Base-by-base conservation (phyloP, 2,888 invertebrate genomes). In the Ptychoptera contaminata region DNA sequence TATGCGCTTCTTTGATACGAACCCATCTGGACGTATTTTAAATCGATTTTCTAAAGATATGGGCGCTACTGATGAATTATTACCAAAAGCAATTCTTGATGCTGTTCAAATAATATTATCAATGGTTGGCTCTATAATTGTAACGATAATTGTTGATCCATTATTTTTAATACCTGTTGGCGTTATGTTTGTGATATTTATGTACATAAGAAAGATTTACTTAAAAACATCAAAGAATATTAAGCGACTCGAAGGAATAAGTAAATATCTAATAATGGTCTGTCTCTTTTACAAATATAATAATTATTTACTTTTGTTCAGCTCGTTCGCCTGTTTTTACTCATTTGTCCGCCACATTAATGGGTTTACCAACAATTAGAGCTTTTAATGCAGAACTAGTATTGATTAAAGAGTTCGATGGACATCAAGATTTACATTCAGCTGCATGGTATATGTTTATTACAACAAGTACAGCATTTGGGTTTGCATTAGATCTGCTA, bases 31-130 rank as follows among this genome's bases (percentile, higher is more conserved):
- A 32, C 71, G 82, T 43, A 83, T 91, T 49, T 68, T 91, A 38
- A 72, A 72, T 51, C 61, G 90, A 43, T 90, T 91, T 56, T 81
- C 88, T 4, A 90, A 88, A 59, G 91, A 91, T 60, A 77, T 87
- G 58, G 86, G 86, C 1, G 73, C 79, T 0, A 72, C 87, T 46
- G 87, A 88, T 56, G 86, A 87, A 56, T 65, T 80, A 40, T 59
- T 86, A 37, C 83, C 84, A 0, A 76, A 79, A 53, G 74, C 77
- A 1, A 61, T 79, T 15, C 58, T 84, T 29, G 82, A 82, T 55
- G 75, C 81, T 1, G 63, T 72, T 3, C 77, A 77, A 35, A 60
- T 68, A 15, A 56, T 60, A 5, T 51, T 70, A 46, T 56, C 59
- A 52, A 66, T 76, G 55, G 11, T 67, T 1, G 74, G 76, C 7